These are phyloP conservation scores for Pseudomyrmex concolor DNA, from an alignment of 1,140 invertebrate species.

Conservation along the genomic window DNA sequence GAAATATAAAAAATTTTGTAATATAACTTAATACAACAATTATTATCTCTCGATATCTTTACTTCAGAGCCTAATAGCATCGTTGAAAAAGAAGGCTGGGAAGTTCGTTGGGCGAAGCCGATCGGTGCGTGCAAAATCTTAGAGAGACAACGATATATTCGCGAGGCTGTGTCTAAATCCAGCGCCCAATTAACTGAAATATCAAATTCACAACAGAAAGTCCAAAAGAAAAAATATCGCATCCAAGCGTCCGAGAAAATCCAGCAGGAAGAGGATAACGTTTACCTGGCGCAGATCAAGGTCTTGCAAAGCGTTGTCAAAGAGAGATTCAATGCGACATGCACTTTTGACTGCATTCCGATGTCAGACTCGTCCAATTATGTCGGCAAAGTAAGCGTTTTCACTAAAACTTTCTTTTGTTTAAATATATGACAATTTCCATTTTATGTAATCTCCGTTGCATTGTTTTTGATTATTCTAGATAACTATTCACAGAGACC, in stretches of 20 bases:
- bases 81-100: constrained; percentile 78
- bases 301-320: constrained; percentile 72
- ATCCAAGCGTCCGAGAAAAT: not conserved
- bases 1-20: no score
- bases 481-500: constrained; percentile 67
- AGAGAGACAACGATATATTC: constrained; percentile 79
- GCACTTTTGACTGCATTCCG: constrained; percentile 65
- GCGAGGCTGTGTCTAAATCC: constrained; percentile 72
- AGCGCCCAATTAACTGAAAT: constrained; percentile 11
- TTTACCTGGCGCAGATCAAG: constrained; percentile 39
- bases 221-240: constrained; percentile 7
- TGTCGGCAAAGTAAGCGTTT: constrained; percentile 49
- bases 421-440: not conserved
- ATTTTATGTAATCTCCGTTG: not conserved
- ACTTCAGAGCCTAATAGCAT: constrained; percentile 73
- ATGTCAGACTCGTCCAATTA: not conserved
- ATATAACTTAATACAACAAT: not conserved
- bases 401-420: not conserved
- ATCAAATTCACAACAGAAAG: constrained; percentile 30
- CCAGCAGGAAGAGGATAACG: constrained; percentile 17
- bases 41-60: not conserved
- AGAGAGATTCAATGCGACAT: constrained; percentile 71
- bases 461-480: constrained; percentile 24
- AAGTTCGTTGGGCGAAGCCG: constrained; percentile 83
- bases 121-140: constrained; percentile 78